Evolutionary conservation across 53 echinoderm and acorn worm genomes (phyloP).

Genomic region (Antedon mediterranea): DNA sequence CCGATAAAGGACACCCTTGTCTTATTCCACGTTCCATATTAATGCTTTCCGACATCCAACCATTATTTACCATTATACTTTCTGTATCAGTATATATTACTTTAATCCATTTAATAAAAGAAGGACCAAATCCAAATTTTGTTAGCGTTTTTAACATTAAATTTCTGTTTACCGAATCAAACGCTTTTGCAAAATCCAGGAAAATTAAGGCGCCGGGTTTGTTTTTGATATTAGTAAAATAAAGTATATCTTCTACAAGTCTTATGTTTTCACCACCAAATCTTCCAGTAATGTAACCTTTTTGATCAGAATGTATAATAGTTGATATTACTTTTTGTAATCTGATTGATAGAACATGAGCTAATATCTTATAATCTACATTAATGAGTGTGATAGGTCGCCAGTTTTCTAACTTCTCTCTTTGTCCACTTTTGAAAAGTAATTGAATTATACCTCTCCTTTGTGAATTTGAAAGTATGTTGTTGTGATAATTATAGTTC

Average conservation of each 20-base stretch:
- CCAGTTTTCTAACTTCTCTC: neutral
- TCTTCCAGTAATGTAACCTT: neutral
- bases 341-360: neutral
- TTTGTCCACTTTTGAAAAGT: neutral
- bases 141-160: too few species aligned
- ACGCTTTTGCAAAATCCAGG: too few species aligned
- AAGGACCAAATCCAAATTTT: too few species aligned
- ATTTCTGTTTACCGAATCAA: too few species aligned
- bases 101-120: too few species aligned
- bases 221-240: neutral
- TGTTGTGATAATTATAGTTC: neutral
- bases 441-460: neutral
- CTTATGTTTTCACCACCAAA: neutral
- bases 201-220: neutral
- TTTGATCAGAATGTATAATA: neutral
- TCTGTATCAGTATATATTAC: too few species aligned
- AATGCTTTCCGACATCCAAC: too few species aligned
- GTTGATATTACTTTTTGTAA: neutral
- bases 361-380: neutral
- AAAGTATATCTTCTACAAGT: neutral
- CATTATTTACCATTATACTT: too few species aligned
- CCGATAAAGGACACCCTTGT: too few species aligned
- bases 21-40: too few species aligned
- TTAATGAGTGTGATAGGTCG: neutral
- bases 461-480: neutral